Base-by-base conservation (phyloP, 1,140 invertebrate genomes). In the Ladona fulva region DNA sequence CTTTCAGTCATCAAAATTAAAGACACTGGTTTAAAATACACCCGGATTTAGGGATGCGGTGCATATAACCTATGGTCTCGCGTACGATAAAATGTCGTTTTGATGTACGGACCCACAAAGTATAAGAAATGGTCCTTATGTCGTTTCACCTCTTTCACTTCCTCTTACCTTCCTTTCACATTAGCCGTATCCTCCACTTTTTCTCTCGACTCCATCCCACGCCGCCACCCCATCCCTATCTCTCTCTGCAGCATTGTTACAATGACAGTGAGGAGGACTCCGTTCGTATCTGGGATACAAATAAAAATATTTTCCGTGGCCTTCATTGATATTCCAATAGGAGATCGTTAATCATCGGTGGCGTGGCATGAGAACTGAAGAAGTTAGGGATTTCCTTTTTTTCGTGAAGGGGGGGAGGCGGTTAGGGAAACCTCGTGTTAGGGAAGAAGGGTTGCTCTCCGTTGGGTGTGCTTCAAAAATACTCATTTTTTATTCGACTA, bases 241-340 rank as follows among this genome's bases (percentile, higher is more conserved):
- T 12, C 52, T 66, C 52, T 22, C 14, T 5, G 3, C 52, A 22
- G 14, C 52, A 66, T 66, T 66, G 52, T 66, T 66, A 66, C 52
- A 16, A 66, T 66, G 52, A 66, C 52, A 66, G n/a, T 12, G 16
- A 16, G 14, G 52, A 22, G n/a, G 52, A 66, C 52, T 66, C 52
- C 52, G 14, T 22, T 66, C 52, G 52, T 66, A 66, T 66, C 52
- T 66, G 52, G 52, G 52, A 66, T 66, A 66, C 52, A 66, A 66
- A 66, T 66, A 66, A 66, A 66, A 66, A 66, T 22, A 22, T 66
- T 66, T 66, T 66, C 52, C 52, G 14, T 66, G 52, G 52, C 52
- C 52, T 66, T 66, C 52, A 66, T 66, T 66, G 52, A 66, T 66
- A 66, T 66, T 66, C 52, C 52, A 66, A 66, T 66, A 66, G 52